Base-by-base conservation (phyloP, 2,888 invertebrate genomes). In the Steinernema scapterisci region DNA sequence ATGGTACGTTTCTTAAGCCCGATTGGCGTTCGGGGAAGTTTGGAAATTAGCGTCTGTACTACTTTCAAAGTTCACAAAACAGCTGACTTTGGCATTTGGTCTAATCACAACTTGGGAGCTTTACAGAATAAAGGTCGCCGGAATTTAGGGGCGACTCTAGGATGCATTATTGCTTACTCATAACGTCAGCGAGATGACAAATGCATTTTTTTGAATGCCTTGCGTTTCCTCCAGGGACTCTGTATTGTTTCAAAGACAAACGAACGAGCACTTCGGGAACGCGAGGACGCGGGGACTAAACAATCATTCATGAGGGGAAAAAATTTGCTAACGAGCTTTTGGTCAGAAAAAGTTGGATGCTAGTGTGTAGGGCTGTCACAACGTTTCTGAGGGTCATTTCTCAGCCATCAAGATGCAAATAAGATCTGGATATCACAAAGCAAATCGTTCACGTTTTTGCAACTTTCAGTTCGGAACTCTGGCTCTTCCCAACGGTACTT, bases 401-500 rank as follows among this genome's bases (percentile, higher is more conserved):
- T n/a, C n/a, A n/a, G n/a, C n/a, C n/a, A n/a, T n/a, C n/a, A n/a
- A n/a, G n/a, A n/a, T n/a, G n/a, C n/a, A 38, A 3, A 38, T 38
- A 38, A 38, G 9, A 38, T 9, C 5, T 6, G 38, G 38, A 38
- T 38, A 6, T 38, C 3, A 38, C 3, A 38, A 38, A 38, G 16
- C 45, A 7, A 16, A 44, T 44, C 7, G 16, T 44, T 44, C 45
- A 44, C 38, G 38, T 63, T 21, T 38, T 52, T 23, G 3, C 71
- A 11, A 48, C 23, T 83, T 81, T 71, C 76, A 86, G 84, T 86
- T 81, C 73, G 86, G 86, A 70, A 78, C 85, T 71, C 81, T 86
- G 44, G 84, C 82, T 7, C 76, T 86, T n/a, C 79, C 79, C 25
- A 79, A 80, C 56, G 86, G 86, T 21, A 77, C 85, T 21, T 85